phyloP scores from a whole-genome alignment of 2,113 vertebrate species.

The Entomyzon cyanotis region DNA sequence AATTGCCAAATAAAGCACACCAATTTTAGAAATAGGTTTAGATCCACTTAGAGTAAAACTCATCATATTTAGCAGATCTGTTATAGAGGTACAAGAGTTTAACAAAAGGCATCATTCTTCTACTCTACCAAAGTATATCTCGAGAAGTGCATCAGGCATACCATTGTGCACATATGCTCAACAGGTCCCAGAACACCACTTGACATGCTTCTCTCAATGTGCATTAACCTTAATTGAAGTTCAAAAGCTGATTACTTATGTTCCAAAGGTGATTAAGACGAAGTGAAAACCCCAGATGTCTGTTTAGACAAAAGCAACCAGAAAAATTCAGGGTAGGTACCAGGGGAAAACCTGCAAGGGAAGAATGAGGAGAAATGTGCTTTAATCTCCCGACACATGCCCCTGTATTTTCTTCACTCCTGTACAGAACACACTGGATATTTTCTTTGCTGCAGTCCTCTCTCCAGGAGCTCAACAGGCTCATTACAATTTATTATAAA shows the following conservation, averaged over 20 bases:
- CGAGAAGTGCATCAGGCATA: not conserved
- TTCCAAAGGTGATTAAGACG: not conserved
- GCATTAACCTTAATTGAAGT: not conserved
- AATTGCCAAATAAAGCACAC: not conserved
- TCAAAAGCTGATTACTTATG: not conserved
- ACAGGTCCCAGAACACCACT: not conserved
- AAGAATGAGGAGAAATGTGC: not conserved
- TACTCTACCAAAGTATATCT: not conserved
- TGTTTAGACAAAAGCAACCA: not conserved
- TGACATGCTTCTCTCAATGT: accelerated
- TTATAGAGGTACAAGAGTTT: not conserved
- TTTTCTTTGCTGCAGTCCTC: not conserved
- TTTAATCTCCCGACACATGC: accelerated
- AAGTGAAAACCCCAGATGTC: not conserved
- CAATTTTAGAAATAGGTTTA: not conserved
- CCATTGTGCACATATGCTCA: not conserved
- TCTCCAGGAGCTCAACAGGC: not conserved
- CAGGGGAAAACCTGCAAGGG: not conserved
- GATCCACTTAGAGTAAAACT: not conserved
- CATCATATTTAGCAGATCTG: not conserved
- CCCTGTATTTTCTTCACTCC: not conserved
- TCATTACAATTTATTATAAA: not conserved
- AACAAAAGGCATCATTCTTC: not conserved
- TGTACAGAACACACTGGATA: not conserved
- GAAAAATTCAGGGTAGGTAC: not conserved